Base-by-base conservation (phyloP, 2,113 vertebrate genomes). In the Apteryx owenii region DNA sequence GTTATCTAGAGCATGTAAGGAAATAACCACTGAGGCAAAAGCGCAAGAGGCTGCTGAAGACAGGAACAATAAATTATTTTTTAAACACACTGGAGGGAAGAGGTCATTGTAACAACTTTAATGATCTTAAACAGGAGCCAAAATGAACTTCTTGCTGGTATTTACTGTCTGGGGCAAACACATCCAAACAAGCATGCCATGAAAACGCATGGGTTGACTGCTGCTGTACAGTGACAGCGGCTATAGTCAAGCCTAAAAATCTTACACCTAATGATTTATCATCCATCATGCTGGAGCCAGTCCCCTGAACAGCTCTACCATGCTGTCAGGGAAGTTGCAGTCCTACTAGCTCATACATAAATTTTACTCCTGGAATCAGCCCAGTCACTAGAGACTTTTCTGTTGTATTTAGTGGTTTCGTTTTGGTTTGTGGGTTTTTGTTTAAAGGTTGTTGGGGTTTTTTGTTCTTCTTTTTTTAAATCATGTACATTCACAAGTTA, bases 1-100 rank as follows among this genome's bases (percentile, higher is more conserved):
- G 66, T 79, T 97, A 96, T 97, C 90, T 97, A 65, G 96, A 96
- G 96, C 96, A 97, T 96, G 96, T 96, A 96, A 97, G 95, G 94
- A 71, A 96, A 97, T 96, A 64, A 96, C 71, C 96, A 96, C 70
- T 93, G 94, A 90, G 96, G 96, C 95, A 97, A 89, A 88, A 93
- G 73, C 0, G n/a, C 51, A 8, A 42, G 83, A 96, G 70, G 42
- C 33, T 89, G 71, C 33, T 14, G 56, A 31, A 62, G 81, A 62
- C 8, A 44, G 64, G 79, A 54, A 53, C 7, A 13, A 84, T 56
- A 38, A 81, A 69, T 33, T 11, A 8, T 75, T 25, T 3, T 50
- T 64, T 33, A 53, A 69, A 51, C 50, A n/a, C 12, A 44, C 26
- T 6, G 2, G 31, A 66, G 29, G 65, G 54, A 87, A 81, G 20